These are phyloP conservation scores for Parazoanthus darwini DNA, from an alignment of 92 coral and sea anemone species.

Conservation along the genomic window DNA sequence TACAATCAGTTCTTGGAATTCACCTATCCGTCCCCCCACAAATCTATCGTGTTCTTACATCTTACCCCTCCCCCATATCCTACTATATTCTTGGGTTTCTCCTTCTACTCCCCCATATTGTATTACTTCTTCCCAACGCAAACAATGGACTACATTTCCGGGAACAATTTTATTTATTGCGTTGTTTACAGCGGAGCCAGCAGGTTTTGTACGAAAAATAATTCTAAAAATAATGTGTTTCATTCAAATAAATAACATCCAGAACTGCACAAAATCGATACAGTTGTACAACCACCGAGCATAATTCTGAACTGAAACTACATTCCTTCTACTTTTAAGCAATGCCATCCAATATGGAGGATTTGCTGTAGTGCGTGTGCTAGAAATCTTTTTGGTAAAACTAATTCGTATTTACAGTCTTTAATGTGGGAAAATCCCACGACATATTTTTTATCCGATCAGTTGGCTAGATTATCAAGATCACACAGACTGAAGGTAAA, in stretches of 20 bases:
- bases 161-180: not conserved
- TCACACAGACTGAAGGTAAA: not conserved
- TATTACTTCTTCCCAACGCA: too few relatives aligned
- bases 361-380: not conserved
- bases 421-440: not conserved
- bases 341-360: constrained; percentile 12
- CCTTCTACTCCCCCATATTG: too few relatives aligned
- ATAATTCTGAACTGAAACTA: not conserved
- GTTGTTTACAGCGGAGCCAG: not conserved
- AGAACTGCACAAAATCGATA: not conserved
- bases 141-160: not conserved
- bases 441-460: too few relatives aligned
- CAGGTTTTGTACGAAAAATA: constrained; percentile 5
- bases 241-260: constrained; percentile 1
- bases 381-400: not conserved
- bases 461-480: not conserved
- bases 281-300: not conserved
- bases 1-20: too few relatives aligned
- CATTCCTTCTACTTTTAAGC: not conserved
- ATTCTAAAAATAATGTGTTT: not conserved
- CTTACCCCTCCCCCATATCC: too few relatives aligned
- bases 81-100: too few relatives aligned
- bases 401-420: not conserved
- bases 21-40: too few relatives aligned
- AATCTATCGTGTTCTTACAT: too few relatives aligned